These are phyloP conservation scores for Nipponia nippon DNA, from an alignment of 2,113 vertebrate species.

Conservation along the genomic window DNA sequence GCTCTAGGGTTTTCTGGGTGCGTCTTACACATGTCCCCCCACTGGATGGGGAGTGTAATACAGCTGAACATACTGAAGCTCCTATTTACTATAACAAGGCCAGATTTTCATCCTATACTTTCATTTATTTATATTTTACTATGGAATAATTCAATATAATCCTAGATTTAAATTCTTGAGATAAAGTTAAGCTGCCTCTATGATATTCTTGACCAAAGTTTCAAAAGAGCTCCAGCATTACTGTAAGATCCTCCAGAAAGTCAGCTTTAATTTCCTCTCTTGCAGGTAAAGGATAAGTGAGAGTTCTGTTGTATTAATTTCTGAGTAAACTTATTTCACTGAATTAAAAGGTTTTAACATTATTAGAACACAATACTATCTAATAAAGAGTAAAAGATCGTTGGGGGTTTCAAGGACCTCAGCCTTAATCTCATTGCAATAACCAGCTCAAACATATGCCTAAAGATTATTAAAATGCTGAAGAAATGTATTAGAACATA, in stretches of 20 bases:
- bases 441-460: slow-evolving; percentile 5
- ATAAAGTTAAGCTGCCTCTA: not conserved
- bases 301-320: slow-evolving; percentile 21
- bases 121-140: not conserved
- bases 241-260: not conserved
- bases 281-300: not conserved
- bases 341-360: slow-evolving; percentile 44
- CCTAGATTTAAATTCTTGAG: not conserved
- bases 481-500: not conserved
- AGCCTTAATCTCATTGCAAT: slow-evolving; percentile 34
- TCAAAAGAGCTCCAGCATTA: not conserved
- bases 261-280: slow-evolving; percentile 21
- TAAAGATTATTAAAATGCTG: slow-evolving; percentile 29
- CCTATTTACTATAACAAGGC: not conserved
- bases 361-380: not conserved
- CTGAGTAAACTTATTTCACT: slow-evolving; percentile 37
- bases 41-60: not conserved
- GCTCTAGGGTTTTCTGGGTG: not conserved
- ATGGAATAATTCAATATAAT: not conserved
- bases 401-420: not conserved
- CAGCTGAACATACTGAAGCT: not conserved
- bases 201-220: not conserved
- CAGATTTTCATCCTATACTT: not conserved
- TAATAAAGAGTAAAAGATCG: slow-evolving; percentile 8
- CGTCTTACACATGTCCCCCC: not conserved